Evolutionary conservation across 2,888 invertebrate genomes (phyloP), one percentile per base, ranked within the genome.

Genomic region (Netelia melanura): DNA sequence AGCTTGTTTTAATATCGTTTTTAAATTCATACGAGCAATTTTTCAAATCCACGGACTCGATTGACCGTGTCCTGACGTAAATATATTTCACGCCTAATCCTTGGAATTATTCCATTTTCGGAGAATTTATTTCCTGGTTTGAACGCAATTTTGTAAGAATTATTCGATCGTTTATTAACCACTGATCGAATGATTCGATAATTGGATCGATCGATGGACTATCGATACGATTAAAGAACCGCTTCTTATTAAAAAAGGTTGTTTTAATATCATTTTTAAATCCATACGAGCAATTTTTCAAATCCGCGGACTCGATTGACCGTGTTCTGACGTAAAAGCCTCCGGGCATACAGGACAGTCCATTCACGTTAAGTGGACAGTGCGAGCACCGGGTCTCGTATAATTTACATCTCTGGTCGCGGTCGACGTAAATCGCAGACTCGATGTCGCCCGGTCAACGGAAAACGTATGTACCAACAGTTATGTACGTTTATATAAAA

Each of bases 401-500:
- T 77, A 84, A 84, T 84, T 84, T 84, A 84, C 81, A 75, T 81
- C 70, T 65, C 71, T 81, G 72, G 17, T 68, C 54, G 81, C n/a
- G 84, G 54, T 72, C n/a, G 65, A 84, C 84, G 84, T 84, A 84
- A 84, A 84, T 84, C 74, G 77, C 74, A 71, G 68, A 64, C 54
- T 77, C 64, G 52, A 77, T 81, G 84, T 84, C 84, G 77, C 77
- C 84, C 25, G 72, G 74, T 62, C 72, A 70, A 64, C 23, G 67
- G 81, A 70, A 72, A 81, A 85, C 78, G 64, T 72, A 72, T 76
- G 72, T 72, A 68, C 25, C 11, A 56, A 48, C 17, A 11, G 58
- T 58, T 58, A 58, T 21, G 30, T 48, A 10, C 43, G 75, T 30
- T 30, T 75, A 61, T 14, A 38, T 10, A 62, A 44, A 11, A 61